Evolutionary conservation across 23 tunicate genomes (phyloP).

Genomic region (Ciona savignyi): DNA sequence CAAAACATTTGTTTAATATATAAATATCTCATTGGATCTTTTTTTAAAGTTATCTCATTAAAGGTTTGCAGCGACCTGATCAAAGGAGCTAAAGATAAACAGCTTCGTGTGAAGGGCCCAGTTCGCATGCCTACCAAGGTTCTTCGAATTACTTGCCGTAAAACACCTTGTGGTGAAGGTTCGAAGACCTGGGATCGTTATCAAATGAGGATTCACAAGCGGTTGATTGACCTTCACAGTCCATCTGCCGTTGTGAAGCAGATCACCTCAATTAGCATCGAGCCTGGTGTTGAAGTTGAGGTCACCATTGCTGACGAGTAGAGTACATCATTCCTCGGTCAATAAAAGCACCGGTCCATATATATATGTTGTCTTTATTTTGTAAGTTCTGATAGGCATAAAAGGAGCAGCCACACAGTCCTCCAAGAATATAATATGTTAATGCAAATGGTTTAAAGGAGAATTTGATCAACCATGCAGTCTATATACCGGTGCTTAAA

Average conservation of each 20-base stretch:
- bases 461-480: too few relatives aligned
- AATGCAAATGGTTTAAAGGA: too few relatives aligned
- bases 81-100: constrained; percentile 94
- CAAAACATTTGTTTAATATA: too few relatives aligned
- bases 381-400: too few relatives aligned
- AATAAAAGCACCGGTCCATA: background rate
- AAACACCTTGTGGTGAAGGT: constrained; percentile 99
- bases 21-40: too few relatives aligned
- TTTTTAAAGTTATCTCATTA: background rate
- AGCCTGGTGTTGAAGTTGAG: constrained; percentile 99
- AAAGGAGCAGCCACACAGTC: too few relatives aligned
- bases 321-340: background rate
- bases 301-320: constrained; percentile 92
- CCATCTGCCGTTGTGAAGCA: constrained; percentile 98
- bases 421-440: too few relatives aligned
- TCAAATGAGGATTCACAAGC: constrained; percentile 99
- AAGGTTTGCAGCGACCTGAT: constrained; percentile 84
- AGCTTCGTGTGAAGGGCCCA: constrained; percentile 92
- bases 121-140: constrained; percentile 95
- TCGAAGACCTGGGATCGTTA: constrained; percentile 99
- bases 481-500: too few relatives aligned
- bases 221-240: constrained; percentile 92
- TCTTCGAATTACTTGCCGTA: constrained; percentile 94
- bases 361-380: background rate
- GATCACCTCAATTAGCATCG: constrained; percentile 96